Conservation (phyloP, 2,888 invertebrate species). For the Unio pictorum region DNA sequence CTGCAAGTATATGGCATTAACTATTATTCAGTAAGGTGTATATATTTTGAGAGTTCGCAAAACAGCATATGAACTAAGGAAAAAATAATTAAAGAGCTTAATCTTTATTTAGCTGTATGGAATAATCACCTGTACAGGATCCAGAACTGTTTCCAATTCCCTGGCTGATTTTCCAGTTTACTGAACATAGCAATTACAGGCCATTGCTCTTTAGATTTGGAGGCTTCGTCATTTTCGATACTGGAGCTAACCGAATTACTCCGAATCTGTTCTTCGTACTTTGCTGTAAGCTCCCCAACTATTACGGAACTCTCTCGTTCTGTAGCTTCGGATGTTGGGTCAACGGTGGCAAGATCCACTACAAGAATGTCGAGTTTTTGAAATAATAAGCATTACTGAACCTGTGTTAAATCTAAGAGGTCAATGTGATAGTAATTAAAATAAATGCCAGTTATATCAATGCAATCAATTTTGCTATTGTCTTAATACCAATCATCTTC, state of each 20-base stretch:
- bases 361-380: constrained; percentile 29
- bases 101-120: too few species aligned
- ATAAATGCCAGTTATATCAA: too few species aligned
- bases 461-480: too few species aligned
- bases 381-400: too few species aligned
- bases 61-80: too few species aligned
- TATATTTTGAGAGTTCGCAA: too few species aligned
- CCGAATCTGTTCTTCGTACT: constrained; percentile 18
- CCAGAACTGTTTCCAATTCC: constrained; percentile 45
- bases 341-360: constrained; percentile 86
- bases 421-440: too few species aligned
- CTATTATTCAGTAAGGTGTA: too few species aligned
- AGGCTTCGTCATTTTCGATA: constrained; percentile 10
- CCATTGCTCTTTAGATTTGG: constrained; percentile 29
- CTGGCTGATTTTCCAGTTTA: constrained; percentile 39
- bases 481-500: too few species aligned
- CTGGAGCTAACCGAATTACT: constrained; percentile 7
- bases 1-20: too few species aligned
- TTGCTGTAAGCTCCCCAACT: constrained; percentile 81
- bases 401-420: too few species aligned
- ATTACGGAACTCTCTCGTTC: constrained; percentile 95
- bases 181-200: constrained; percentile 43
- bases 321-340: constrained; percentile 87
- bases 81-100: too few species aligned
- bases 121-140: constrained; percentile 46